Base-by-base conservation (phyloP, 1,140 invertebrate genomes). In the Cydia splendana region DNA sequence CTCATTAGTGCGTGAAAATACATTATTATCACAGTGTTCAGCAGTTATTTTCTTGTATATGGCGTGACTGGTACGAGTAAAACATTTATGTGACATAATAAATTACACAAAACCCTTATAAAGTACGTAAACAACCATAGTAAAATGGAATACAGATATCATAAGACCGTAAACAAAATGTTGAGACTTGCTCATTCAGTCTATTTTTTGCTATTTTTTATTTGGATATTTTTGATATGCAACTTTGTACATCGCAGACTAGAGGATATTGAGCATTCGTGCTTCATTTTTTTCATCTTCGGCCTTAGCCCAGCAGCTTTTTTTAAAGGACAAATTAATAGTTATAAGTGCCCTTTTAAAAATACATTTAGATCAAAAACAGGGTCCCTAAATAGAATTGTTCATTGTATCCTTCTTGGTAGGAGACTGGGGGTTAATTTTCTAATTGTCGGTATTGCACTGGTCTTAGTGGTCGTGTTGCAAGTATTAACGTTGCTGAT, bases 401-500 rank as follows among this genome's bases (percentile, higher is more conserved):
- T 51, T 42, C 38, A 42, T 13, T 51, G 9, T 57, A 18, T 57
- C 53, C 4, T 48, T 13, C 5, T 53, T 30, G 0, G 2, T 18
- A 57, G 53, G 51, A 53, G 2, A 53, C 51, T n/a, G 51, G 9
- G 2, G 45, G 45, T 48, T 48, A 48, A 51, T 51, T 51, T 7
- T 15, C 34, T 48, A 74, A 74, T 51, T 48, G 65, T 34, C 28
- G 6, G 30, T 13, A 69, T 69, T 69, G 30, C n/a, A 34, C 79
- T 90, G 91, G 12, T 82, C 81, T 91, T 92, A 34, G 79, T 90
- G 91, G 12, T 82, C 81, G 91, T 92, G 74, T 84, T 91, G 62
- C 87, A 90, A 4, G 93, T 92, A 78, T 96, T 96, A 80, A 96
- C 96, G 87, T 96, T 96, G 1, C 96, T 95, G 80, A 96, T 96